Evolutionary conservation across 2,888 invertebrate species (phyloP), one percentile per base, ranked within the genome.

Genomic region (Mimachlamys varia): DNA sequence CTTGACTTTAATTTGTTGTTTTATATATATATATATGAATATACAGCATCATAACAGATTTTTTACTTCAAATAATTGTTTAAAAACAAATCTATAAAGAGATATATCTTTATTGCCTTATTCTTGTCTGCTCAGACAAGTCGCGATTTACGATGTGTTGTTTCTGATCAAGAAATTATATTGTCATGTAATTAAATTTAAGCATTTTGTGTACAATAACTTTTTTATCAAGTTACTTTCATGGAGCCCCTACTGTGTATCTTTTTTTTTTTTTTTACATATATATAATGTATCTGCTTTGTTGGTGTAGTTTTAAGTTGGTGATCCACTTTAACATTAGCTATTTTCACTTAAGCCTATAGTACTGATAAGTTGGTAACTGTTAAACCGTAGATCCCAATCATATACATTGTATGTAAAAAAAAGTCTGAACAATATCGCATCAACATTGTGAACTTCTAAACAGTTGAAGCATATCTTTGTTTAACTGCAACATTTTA

Each of bases 51-150:
- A 76, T 76, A 22, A 76, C 7, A 76, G 17, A 19, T 58, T 53
- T 76, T 76, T 76, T 76, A 33, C 76, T 76, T 76, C 76, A 33
- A 22, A 62, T 76, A 33, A 76, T 76, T 27, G 27, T 76, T 76
- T 27, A 33, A 76, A 76, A 76, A 76, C 12, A 76, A 76, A 76
- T 76, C 76, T 76, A 76, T 76, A 33, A 15, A 76, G 27, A 76
- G 76, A 76, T 76, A 76, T 76, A 76, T 76, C 76, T 76, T 33
- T 33, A 76, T 76, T 76, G 76, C 76, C 76, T 76, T 76, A 76
- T 76, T 76, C 76, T 27, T 76, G 76, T 76, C 76, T 33, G 13
- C 76, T 33, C 12, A 15, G 76, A 76, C 76, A 76, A 76, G 27
- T 0, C 19, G 0, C 27, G 33, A 76, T 76, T 76, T 76, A 76